A percentile compares a stretch with the other conserved stretches of the same genome.
These are phyloP conservation scores for Coelopa pilipes DNA, from an alignment of 2,888 invertebrate genomes.

Conservation along the genomic window DNA sequence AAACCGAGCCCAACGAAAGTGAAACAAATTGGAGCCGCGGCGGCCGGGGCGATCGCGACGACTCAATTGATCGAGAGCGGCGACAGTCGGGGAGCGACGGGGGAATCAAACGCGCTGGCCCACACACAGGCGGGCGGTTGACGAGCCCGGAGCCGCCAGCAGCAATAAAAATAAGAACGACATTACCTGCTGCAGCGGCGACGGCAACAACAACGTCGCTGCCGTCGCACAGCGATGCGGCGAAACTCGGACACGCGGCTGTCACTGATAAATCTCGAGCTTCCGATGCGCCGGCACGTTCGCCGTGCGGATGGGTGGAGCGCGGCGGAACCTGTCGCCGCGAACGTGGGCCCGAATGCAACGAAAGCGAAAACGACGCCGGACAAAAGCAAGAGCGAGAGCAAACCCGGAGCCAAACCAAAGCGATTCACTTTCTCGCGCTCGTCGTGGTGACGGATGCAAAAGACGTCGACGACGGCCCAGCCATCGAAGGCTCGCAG, in stretches of 20 bases:
- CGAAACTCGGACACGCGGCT: conserved; percentile 25
- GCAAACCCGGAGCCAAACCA: background rate
- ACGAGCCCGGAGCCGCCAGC: background rate
- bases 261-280: conserved; percentile 30
- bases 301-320: conserved; percentile 2
- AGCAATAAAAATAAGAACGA: conserved; percentile 1
- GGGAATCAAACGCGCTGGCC: no score
- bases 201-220: background rate
- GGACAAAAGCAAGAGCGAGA: background rate
- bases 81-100: no score
- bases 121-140: background rate
- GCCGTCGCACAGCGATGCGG: background rate
- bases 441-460: conserved; percentile 12
- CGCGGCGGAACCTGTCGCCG: background rate
- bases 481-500: no score
- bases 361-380: background rate
- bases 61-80: no score
- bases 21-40: background rate
- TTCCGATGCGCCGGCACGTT: conserved; percentile 28
- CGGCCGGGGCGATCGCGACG: background rate
- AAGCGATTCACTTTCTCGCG: conserved; percentile 10
- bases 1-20: conserved; percentile 17
- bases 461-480: background rate
- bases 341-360: conserved; percentile 8
- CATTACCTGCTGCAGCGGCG: background rate